Conservation (phyloP, 2,797 vertebrate genomes). For the Betta splendens region DNA sequence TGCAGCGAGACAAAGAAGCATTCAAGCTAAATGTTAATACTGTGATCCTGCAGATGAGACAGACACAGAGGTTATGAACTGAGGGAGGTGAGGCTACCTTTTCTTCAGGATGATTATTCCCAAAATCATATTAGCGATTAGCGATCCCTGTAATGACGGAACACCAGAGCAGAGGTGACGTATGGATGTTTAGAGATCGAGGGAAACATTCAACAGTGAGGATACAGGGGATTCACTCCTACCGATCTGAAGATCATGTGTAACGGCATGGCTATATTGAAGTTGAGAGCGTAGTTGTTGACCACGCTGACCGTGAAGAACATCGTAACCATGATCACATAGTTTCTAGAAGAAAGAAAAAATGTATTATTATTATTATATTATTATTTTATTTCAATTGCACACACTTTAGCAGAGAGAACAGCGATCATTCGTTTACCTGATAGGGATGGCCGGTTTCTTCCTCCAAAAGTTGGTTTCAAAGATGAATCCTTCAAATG, state of each 20-base stretch:
- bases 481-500: slow-evolving; percentile 93
- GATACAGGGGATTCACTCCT: slow-evolving; percentile 61
- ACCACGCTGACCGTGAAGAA: slow-evolving; percentile 97
- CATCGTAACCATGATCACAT: slow-evolving; percentile 96
- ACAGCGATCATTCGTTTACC: slow-evolving; percentile 68
- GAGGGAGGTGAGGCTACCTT: slow-evolving; percentile 80
- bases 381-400: not conserved
- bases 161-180: not conserved
- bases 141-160: slow-evolving; percentile 85
- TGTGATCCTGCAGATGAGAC: not conserved
- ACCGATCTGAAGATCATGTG: slow-evolving; percentile 99
- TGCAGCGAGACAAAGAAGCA: slow-evolving; percentile 64
- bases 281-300: slow-evolving; percentile 97
- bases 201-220: not conserved
- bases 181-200: not conserved
- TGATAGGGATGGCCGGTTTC: slow-evolving; percentile 88
- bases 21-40: not conserved
- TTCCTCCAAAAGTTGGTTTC: slow-evolving; percentile 90
- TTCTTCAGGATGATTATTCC: slow-evolving; percentile 96
- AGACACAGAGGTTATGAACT: not conserved
- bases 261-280: slow-evolving; percentile 96
- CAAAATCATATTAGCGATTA: slow-evolving; percentile 96
- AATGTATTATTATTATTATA: no score
- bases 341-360: slow-evolving; percentile 79
- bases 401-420: not conserved